Base-by-base conservation (phyloP, 1,140 invertebrate species). In the Heliconius hermathena region DNA sequence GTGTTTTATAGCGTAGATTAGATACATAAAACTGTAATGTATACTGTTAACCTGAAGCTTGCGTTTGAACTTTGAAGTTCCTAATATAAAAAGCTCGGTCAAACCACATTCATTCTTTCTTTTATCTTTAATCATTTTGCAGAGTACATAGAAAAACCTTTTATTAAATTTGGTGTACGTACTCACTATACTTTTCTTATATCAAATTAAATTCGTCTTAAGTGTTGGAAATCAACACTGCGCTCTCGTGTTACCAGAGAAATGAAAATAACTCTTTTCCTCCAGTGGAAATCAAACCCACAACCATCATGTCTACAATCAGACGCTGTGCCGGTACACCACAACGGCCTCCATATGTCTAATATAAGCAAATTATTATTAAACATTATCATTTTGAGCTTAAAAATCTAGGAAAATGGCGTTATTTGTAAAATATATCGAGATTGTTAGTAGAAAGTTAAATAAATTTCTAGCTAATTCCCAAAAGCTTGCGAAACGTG, bases 11-110 rank as follows among this genome's bases (percentile, higher is more conserved):
- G 3, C 60, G 26, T 29, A 26, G 60, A 66, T 66, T 29, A 16
- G 60, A 18, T 66, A 66, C 26, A 66, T 66, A 66, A 66, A 66
- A 29, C 60, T 66, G 60, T 29, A 66, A 66, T 11, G 60, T 66
- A 66, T 29, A 66, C 60, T 66, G 60, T 66, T 66, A 66, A 29
- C 22, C 60, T 29, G 60, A 29, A 66, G 60, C 22, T 29, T 66
- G 26, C 22, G 26, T 66, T 66, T 5, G 9, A 66, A 66, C 60
- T 66, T 66, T 66, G 60, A 66, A 66, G 22, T 66, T 66, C 60
- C 60, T 11, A 66, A 26, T 66, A 66, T 66, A 66, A 66, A 66
- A 66, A 29, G 5, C 11, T 66, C 13, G 60, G 22, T 66, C 3
- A 5, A 29, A 29, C 60, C 60, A 66, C 60, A 66, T 66, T 13